Conservation (phyloP, 2,113 vertebrate genomes). For the Tonatia bakeri region DNA sequence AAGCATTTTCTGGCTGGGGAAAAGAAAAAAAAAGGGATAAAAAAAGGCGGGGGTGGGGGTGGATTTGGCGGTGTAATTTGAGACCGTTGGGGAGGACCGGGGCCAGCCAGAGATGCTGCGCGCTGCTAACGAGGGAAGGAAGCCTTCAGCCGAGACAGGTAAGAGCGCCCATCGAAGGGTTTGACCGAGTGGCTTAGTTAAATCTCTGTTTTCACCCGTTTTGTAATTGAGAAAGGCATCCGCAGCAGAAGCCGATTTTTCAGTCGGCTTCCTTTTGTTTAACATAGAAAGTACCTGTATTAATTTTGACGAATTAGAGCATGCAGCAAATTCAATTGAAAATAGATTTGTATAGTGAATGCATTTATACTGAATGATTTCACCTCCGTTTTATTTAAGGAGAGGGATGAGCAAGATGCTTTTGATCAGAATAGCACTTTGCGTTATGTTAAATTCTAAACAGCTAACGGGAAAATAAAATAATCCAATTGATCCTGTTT, state of each 20-base stretch:
- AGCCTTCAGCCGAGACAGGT: conserved; percentile 97
- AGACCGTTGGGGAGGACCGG: conserved; percentile 85
- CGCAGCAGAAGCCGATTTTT: conserved; percentile 75
- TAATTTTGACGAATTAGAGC: conserved; percentile 76
- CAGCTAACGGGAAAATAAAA: conserved; percentile 36
- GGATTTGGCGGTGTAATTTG: conserved; percentile 81
- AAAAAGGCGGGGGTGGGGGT: conserved; percentile 54
- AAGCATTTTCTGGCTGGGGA: conserved; percentile 79
- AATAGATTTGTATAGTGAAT: conserved; percentile 73
- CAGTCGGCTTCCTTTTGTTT: conserved; percentile 82
- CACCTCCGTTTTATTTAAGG: conserved; percentile 50
- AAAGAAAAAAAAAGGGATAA: not conserved
- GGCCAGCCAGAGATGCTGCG: conserved; percentile 93
- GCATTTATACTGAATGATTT: conserved; percentile 67
- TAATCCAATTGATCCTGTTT: conserved; percentile 62
- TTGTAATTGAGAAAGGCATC: conserved; percentile 75
- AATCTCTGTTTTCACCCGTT: conserved; percentile 76
- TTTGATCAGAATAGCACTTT: conserved; percentile 79
- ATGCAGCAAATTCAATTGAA: conserved; percentile 78
- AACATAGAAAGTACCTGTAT: conserved; percentile 80
- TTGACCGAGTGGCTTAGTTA: conserved; percentile 71
- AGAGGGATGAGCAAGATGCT: conserved; percentile 68
- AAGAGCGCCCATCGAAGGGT: conserved; percentile 81
- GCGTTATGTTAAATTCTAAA: conserved; percentile 73
- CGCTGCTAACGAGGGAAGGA: conserved; percentile 92